A percentile compares a stretch with the other conserved stretches of the same genome.
Evolutionary conservation across 2,888 invertebrate genomes (phyloP).

Genomic region (Trichogramma dendrolimi): DNA sequence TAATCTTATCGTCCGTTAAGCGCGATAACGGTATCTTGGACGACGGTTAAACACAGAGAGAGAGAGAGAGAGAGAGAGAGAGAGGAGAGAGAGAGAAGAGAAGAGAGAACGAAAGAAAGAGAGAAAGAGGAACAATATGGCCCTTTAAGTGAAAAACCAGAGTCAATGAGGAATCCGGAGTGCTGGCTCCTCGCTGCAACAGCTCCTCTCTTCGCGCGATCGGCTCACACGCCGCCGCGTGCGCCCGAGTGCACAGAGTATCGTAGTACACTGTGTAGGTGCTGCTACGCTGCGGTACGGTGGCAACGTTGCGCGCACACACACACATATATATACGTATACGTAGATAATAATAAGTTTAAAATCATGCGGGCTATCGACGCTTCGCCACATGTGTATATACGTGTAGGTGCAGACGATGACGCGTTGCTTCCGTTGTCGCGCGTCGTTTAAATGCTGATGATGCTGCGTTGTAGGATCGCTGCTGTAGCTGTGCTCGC

Average conservation of each 20-base stretch:
- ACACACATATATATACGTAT: too few relatives aligned
- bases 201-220: too few relatives aligned
- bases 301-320: too few relatives aligned
- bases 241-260: too few relatives aligned
- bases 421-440: neutral
- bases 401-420: neutral
- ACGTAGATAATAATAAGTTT: too few relatives aligned
- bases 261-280: too few relatives aligned
- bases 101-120: neutral
- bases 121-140: constrained; percentile 27
- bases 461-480: neutral
- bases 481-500: neutral
- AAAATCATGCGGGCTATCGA: too few relatives aligned
- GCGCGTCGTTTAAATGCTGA: neutral
- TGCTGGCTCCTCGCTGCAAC: too few relatives aligned
- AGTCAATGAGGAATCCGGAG: too few relatives aligned
- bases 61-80: neutral
- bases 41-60: neutral
- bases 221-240: too few relatives aligned
- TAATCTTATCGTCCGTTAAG: constrained; percentile 32
- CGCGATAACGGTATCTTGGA: constrained; percentile 29
- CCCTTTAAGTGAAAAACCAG: constrained; percentile 18
- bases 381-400: neutral
- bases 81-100: constrained; percentile 8
- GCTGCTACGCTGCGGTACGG: too few relatives aligned